These are phyloP conservation scores for Spermophilus dauricus DNA, from an alignment of 2,113 vertebrate genomes.

Conservation along the genomic window DNA sequence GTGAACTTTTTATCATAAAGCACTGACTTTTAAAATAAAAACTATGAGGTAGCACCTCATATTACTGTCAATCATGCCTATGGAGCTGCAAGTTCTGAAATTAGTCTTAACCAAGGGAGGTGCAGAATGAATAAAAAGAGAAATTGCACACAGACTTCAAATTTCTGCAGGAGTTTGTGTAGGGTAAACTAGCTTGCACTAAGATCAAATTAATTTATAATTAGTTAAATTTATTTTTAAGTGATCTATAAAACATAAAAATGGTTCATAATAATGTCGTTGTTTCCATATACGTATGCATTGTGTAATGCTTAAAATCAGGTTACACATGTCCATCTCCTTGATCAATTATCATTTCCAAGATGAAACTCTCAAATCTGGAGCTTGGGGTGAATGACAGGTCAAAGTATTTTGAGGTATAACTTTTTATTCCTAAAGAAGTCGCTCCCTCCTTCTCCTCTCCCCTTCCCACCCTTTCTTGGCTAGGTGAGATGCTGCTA, in stretches of 20 bases:
- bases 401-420: neutral
- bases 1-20: neutral
- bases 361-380: neutral
- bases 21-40: neutral
- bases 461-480: neutral
- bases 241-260: neutral
- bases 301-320: neutral
- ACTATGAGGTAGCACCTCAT: neutral
- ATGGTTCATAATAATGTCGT: neutral
- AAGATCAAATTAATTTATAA: neutral
- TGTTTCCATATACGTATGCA: neutral
- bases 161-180: neutral
- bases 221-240: neutral
- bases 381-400: neutral
- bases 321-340: neutral
- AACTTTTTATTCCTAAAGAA: neutral
- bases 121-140: neutral
- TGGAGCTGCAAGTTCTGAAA: neutral
- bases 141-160: too few species aligned
- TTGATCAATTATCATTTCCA: neutral
- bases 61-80: neutral
- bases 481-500: neutral
- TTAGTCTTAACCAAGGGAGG: neutral
- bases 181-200: neutral
- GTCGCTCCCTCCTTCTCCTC: accelerated